Conservation (phyloP, 2,888 invertebrate genomes). For the Tricholauxania praeusta region DNA sequence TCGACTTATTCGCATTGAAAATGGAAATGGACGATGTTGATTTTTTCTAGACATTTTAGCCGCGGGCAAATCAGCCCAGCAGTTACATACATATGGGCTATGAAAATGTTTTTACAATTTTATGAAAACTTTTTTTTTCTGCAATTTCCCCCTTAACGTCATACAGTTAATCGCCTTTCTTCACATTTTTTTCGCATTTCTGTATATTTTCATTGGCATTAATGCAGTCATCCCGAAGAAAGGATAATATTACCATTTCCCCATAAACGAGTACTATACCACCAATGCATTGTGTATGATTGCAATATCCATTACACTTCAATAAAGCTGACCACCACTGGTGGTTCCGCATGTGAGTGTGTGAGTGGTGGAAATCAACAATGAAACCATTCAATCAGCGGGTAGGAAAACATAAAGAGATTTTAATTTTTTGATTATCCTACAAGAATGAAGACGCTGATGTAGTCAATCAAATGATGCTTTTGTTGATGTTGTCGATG, state of each 20-base stretch:
- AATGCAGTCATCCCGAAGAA: constrained; percentile 37
- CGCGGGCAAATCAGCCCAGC: background rate
- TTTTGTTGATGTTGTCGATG: background rate
- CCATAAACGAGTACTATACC: constrained; percentile 23
- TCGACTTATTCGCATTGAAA: background rate
- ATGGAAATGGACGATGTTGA: background rate
- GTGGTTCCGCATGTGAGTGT: background rate
- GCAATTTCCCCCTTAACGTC: background rate
- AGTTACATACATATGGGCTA: background rate
- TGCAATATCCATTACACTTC: constrained; percentile 47
- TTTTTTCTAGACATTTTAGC: background rate
- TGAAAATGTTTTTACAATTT: constrained; percentile 5
- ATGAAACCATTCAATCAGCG: constrained; percentile 64
- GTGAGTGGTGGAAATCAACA: constrained; percentile 50
- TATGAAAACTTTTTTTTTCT: no score
- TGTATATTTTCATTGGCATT: constrained; percentile 36
- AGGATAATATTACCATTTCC: constrained; percentile 41
- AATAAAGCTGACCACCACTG: constrained; percentile 44
- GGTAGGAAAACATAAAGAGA: constrained; percentile 65
- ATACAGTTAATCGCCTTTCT: background rate
- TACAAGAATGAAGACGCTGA: constrained; percentile 16
- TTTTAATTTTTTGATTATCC: constrained; percentile 68
- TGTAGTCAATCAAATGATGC: constrained; percentile 31
- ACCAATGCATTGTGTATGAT: constrained; percentile 33
- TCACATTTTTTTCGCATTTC: background rate